Percentiles rank a stretch among this genome's conserved stretches.
phyloP scores from a whole-genome alignment of 1,140 invertebrate species.

The Heliconius hermathena region DNA sequence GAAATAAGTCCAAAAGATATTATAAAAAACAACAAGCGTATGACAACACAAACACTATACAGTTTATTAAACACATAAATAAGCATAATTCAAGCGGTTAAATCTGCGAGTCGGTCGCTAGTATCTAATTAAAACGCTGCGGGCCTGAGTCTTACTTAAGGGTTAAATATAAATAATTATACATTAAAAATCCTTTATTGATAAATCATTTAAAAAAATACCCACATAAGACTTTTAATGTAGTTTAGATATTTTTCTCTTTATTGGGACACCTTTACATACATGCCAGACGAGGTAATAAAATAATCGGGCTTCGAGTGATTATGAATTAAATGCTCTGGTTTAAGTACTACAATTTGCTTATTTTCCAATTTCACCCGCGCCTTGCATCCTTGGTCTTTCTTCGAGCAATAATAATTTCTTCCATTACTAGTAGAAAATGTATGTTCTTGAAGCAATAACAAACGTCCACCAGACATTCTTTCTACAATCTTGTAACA shows the following conservation, averaged over 20 bases:
- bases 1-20: too few relatives aligned
- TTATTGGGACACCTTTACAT: slow-evolving; percentile 30
- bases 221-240: not conserved
- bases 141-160: not conserved
- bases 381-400: slow-evolving; percentile 35
- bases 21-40: too few relatives aligned
- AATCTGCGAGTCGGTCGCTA: too few relatives aligned
- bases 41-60: too few relatives aligned
- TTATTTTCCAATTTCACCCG: slow-evolving; percentile 30
- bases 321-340: slow-evolving; percentile 20
- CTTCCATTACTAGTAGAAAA: slow-evolving; percentile 2
- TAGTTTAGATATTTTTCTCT: not conserved
- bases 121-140: too few relatives aligned
- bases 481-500: not conserved
- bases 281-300: slow-evolving; percentile 18
- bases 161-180: not conserved
- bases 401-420: slow-evolving; percentile 44
- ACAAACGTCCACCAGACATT: not conserved
- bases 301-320: slow-evolving; percentile 35
- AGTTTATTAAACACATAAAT: too few relatives aligned
- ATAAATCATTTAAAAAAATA: not conserved
- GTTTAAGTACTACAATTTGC: slow-evolving; percentile 9
- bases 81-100: too few relatives aligned
- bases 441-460: not conserved
- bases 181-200: not conserved